Evolutionary conservation across 2,113 vertebrate genomes (phyloP).

Genomic region (Phocoena phocoena): DNA sequence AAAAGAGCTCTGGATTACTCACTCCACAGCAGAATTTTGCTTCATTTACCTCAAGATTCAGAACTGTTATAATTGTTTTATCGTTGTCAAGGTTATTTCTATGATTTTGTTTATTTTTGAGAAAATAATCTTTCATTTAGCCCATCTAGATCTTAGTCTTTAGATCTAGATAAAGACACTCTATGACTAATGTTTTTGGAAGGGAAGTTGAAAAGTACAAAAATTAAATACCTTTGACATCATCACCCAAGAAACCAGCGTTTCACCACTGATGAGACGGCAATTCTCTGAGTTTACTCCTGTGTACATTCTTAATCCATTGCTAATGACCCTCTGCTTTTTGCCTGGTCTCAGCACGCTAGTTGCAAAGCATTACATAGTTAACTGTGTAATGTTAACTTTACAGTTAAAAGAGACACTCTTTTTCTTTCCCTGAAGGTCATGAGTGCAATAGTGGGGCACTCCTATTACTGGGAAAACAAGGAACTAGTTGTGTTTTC

Average conservation of each 20-base stretch:
- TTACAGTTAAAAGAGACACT: not conserved
- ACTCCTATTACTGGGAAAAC: conserved; percentile 67
- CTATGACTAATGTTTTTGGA: not conserved
- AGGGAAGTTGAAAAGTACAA: not conserved
- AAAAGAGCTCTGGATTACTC: not conserved
- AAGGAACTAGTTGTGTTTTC: conserved; percentile 57
- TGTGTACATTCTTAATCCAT: not conserved
- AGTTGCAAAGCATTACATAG: not conserved
- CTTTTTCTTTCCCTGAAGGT: not conserved
- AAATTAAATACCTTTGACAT: not conserved
- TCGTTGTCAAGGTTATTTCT: conserved; percentile 8
- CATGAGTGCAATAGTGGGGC: not conserved
- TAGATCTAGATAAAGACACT: not conserved
- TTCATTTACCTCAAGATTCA: not conserved
- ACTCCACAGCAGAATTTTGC: not conserved
- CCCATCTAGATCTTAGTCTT: no score
- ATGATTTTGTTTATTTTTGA: conserved; percentile 1
- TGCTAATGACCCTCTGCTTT: not conserved
- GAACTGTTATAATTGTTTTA: not conserved
- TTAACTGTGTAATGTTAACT: not conserved
- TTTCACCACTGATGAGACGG: not conserved
- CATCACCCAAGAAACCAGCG: not conserved
- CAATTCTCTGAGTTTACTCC: not conserved
- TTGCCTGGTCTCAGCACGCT: not conserved
- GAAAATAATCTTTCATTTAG: conserved; percentile 3